These are phyloP conservation scores for Hippopotamyrus pictus DNA, from an alignment of 2,797 vertebrate species.

Conservation along the genomic window DNA sequence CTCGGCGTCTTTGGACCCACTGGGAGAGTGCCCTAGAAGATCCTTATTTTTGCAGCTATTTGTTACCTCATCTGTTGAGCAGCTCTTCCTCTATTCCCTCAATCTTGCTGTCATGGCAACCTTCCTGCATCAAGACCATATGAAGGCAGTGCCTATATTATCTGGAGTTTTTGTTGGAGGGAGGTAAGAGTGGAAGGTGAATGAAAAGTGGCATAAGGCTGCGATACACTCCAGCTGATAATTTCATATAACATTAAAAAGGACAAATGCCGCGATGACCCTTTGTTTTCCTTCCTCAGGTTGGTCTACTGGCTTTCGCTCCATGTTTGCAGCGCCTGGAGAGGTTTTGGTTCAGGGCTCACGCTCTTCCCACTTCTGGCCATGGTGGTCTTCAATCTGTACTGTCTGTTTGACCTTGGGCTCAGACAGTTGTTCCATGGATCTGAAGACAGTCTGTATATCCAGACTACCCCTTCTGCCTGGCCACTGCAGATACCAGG, in stretches of 20 bases:
- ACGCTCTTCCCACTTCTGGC: constrained; percentile 62
- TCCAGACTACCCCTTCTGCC: constrained; percentile 55
- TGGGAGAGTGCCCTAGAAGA: constrained; percentile 40
- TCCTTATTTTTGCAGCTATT: constrained; percentile 52
- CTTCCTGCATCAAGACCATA: constrained; percentile 55
- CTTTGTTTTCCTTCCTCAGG: constrained; percentile 33
- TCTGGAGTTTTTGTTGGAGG: constrained; percentile 57
- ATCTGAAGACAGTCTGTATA: constrained; percentile 45
- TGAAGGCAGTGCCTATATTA: constrained; percentile 59
- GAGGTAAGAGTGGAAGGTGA: constrained; percentile 50
- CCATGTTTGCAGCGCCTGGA: constrained; percentile 55
- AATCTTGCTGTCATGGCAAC: constrained; percentile 58
- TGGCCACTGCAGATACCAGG: constrained; percentile 45
- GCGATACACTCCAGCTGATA: not conserved
- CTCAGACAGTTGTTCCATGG: constrained; percentile 50
- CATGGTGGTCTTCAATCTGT: constrained; percentile 61
- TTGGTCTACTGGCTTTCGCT: constrained; percentile 62
- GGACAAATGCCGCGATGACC: not conserved
- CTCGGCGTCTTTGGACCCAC: constrained; percentile 45
- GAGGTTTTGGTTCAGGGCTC: constrained; percentile 64
- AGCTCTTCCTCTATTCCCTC: constrained; percentile 59
- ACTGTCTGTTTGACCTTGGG: constrained; percentile 55
- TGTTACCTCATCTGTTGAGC: constrained; percentile 53
- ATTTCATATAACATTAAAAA: not conserved
- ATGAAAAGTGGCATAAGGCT: not conserved